Evolutionary conservation across 2,888 invertebrate species (phyloP), one percentile per base, ranked within the genome.

Genomic region (Spodoptera littoralis): DNA sequence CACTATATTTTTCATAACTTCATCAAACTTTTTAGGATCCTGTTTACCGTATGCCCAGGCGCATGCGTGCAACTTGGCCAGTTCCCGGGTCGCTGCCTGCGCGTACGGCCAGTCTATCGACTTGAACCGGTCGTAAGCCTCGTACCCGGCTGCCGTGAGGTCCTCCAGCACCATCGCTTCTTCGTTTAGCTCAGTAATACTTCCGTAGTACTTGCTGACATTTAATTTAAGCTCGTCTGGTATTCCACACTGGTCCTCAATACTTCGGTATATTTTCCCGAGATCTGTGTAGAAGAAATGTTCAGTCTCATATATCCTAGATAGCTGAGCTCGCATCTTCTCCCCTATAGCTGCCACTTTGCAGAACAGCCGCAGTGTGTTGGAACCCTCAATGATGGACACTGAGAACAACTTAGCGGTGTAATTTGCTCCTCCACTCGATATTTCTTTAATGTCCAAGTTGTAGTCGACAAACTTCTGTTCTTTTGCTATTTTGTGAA

Each of bases 31-130:
- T 41, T 90, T 87, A 0, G 91, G 91, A 4, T 88, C 60, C 46
- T 85, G 74, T 6, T 80, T 54, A 4, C 60, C 56, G 54, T 77
- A 80, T 0, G 87, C 89, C 18, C 89, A 82, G 0, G 93, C 92
- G 0, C 93, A 64, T 0, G 93, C 93, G 70, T 95, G 95, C 61
- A 92, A 84, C 63, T 90, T 90, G 0, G 91, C 92, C 27, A 94
- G 74, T 24, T 83, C 83, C 3, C 79, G 80, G 1, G 91, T 76
- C 0, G 88, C 85, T 0, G 83, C 68, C 0, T 80, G 70, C 0
- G 90, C 89, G 52, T 91, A 90, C 1, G 84, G 82, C 89, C 90
- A 91, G 53, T 88, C 84, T 13, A 93, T 77, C 0, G 86, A 73
- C 18, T 84, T 79, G 11, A 88, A 80, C 59, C 91, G 84, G 44